Evolutionary conservation across 2,113 vertebrate species (phyloP), one percentile per base, ranked within the genome.

Genomic region (Uropsilus gracilis): DNA sequence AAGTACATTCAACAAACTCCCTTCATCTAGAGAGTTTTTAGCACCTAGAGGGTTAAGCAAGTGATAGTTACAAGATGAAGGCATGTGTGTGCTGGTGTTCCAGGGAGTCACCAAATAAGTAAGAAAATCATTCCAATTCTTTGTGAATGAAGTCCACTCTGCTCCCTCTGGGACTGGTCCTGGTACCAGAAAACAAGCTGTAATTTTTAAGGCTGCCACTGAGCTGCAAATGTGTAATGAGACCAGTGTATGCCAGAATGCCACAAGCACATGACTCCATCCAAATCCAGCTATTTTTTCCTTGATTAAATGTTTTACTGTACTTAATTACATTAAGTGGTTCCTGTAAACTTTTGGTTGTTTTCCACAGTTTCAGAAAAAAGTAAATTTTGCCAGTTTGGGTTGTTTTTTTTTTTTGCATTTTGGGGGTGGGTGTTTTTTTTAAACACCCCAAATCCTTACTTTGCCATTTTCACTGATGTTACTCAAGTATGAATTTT

Each of bases 181-280:
- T 9, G 20, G n/a, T 77, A 78, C 42, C 6, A 80, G 44, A 63
- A n/a, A 28, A 37, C 46, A 75, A 68, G 24, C 30, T 39, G 20
- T 75, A 76, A 53, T 86, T 69, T 89, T 93, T 64, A 86, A 95
- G 68, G 32, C 34, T 61, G 22, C 59, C 32, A 13, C 28, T 83
- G 76, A 88, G 22, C 46, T 64, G 69, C 83, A 55, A 77, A 22
- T 53, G n/a, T 24, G 42, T 34, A 8, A 55, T 39, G 18, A 37
- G 24, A 44, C 34, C 10, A 55, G 22, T 10, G 34, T 63, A 37
- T 34, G 32, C 66, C 87, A 88, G 87, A 78, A 78, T 91, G 69
- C 13, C 72, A 57, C 28, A 78, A 91, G 16, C 44, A 72, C 11
- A 24, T 24, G 39, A 24, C 18, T 55, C n/a, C 59, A 59, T 30